Conservation (phyloP, 2,113 vertebrate genomes). For the Ochotona curzoniae region DNA sequence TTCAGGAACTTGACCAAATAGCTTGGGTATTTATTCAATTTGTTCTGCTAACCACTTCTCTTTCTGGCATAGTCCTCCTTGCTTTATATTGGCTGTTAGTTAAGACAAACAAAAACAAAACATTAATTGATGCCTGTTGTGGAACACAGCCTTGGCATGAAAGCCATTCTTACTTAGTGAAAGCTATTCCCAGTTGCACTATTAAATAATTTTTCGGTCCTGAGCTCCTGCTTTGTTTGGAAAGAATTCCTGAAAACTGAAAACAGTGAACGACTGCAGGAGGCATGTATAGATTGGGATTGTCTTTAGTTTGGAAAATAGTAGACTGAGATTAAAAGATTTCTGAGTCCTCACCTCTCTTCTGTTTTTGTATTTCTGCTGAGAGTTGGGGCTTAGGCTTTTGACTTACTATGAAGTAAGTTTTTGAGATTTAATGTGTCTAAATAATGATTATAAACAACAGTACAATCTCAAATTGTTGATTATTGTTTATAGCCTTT, state of each 20-base stretch:
- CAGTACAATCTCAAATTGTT: too few species aligned
- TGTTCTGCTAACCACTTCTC: constrained; percentile 29
- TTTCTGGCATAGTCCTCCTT: constrained; percentile 15
- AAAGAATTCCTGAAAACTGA: neutral
- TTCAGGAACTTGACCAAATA: constrained; percentile 18
- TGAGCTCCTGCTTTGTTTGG: constrained; percentile 39
- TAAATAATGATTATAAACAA: neutral
- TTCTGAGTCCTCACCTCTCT: neutral
- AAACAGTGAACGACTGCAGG: constrained; percentile 29
- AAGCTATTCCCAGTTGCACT: neutral
- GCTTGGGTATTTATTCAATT: constrained; percentile 55
- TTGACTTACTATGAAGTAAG: constrained; percentile 39
- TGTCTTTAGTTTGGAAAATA: constrained; percentile 52
- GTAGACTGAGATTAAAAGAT: neutral
- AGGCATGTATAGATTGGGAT: constrained; percentile 32
- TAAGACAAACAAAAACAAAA: constrained; percentile 51
- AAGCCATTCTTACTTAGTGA: constrained; percentile 27
- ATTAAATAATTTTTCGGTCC: constrained; percentile 22
- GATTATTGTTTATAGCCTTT: too few species aligned
- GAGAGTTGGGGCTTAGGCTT: neutral
- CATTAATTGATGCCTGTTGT: neutral
- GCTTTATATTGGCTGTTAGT: constrained; percentile 42
- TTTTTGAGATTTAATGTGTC: constrained; percentile 38
- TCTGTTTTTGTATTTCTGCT: constrained; percentile 18
- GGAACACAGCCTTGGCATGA: neutral